Base-by-base conservation (phyloP, 1,140 invertebrate species). In the Propsilocerus akamusi region DNA sequence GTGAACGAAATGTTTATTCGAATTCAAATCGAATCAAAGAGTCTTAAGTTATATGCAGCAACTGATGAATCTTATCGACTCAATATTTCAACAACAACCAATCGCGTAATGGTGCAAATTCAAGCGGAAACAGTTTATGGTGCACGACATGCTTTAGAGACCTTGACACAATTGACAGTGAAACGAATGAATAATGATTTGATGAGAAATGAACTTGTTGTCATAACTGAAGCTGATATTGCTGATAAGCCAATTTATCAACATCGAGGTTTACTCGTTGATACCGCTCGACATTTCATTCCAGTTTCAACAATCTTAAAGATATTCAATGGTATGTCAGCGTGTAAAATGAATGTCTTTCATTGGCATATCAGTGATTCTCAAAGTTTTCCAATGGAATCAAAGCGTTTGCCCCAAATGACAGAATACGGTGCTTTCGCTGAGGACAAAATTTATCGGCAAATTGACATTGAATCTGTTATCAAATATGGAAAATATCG, bases 291-390 rank as follows among this genome's bases (percentile, higher is more conserved):
- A 41, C 85, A 87, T 59, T 91, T 77, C 58, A 72, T 87, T 46
- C 71, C 76, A 0, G 57, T 87, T 41, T 62, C 68, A 0, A 61
- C 66, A 4, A 71, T 49, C 71, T 90, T 5, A 77, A 78, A 53
- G 74, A 72, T 41, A 80, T 66, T 90, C 1, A 80, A 88, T 55
- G 86, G 74, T 4, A 87, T 92, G 86, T 77, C 83, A 0, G 72
- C 80, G 0, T 80, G 77, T 20, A 92, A 92, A 64, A 62, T 92
- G 53, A 92, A 92, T 57, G 80, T 84, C 0, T 76, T 90, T 26
- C 87, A 91, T 59, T 89, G 86, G 85, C 86, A 91, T 57, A 74
- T 82, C 2, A 84, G 81, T 1, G 87, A 91, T 59, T 78, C 83
- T 0, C 86, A 90, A 52, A 87, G 84, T 58, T 90, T 90, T 62